phyloP scores from a whole-genome alignment of 1,140 invertebrate genomes.

The Plutomurus gul region DNA sequence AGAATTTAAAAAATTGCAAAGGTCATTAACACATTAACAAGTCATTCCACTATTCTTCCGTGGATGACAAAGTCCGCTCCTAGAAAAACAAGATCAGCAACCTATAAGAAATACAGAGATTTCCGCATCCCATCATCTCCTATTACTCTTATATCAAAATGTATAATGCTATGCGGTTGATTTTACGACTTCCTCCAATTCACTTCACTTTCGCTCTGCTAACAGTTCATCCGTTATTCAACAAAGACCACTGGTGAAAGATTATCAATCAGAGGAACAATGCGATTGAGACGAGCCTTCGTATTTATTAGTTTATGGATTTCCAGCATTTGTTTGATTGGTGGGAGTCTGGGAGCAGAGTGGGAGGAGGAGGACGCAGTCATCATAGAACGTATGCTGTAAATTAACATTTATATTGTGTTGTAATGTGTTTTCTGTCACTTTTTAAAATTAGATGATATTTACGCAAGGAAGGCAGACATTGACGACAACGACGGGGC shows the following conservation, averaged over 20 bases:
- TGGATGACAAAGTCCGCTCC: not conserved
- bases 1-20: not conserved
- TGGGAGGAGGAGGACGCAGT: not conserved
- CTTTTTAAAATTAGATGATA: not conserved
- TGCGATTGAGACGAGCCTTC: not conserved
- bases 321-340: not conserved
- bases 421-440: not conserved
- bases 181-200: conserved; percentile 8
- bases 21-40: conserved; percentile 20
- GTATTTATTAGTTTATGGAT: not conserved
- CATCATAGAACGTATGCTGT: conserved; percentile 3
- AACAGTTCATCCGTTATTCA: not conserved
- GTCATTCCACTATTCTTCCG: conserved; percentile 20
- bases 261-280: not conserved
- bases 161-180: not conserved
- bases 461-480: not conserved
- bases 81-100: not conserved
- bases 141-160: not conserved
- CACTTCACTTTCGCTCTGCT: conserved; percentile 1
- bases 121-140: not conserved
- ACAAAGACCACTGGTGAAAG: too few species aligned
- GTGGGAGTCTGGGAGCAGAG: not conserved
- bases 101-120: not conserved
- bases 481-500: not conserved
- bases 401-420: not conserved